A percentile compares a stretch with the other conserved stretches of the same genome.
These are phyloP conservation scores for Cantharis lateralis DNA, from an alignment of 2,888 invertebrate genomes.

Conservation along the genomic window DNA sequence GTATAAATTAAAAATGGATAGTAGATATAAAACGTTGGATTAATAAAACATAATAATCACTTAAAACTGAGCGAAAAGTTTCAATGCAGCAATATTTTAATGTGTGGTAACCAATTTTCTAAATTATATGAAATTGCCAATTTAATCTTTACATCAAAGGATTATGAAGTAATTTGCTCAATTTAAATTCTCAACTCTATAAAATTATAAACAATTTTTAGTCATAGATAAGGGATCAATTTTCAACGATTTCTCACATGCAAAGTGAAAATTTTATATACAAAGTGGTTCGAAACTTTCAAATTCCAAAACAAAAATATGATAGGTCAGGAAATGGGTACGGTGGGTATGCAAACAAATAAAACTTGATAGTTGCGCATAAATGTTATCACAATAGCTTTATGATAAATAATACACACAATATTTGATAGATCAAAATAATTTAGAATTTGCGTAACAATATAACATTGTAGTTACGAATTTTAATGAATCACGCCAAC, in stretches of 20 bases:
- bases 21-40: background rate
- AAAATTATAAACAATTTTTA: constrained; percentile 17
- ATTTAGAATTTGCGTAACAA: constrained; percentile 18
- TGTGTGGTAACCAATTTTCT: background rate
- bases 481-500: constrained; percentile 31
- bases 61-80: background rate
- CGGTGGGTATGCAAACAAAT: background rate
- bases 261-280: constrained; percentile 11
- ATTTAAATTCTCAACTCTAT: constrained; percentile 19
- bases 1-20: background rate
- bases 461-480: constrained; percentile 16
- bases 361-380: background rate
- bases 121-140: constrained; percentile 13
- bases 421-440: constrained; percentile 20
- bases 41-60: background rate
- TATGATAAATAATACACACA: constrained; percentile 1
- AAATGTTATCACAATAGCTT: background rate
- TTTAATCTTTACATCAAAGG: constrained; percentile 17
- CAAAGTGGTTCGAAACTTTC: background rate
- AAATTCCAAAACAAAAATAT: background rate
- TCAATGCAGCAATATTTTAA: background rate
- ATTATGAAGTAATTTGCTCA: constrained; percentile 19
- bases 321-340: background rate
- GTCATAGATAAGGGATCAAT: constrained; percentile 10
- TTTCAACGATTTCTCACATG: constrained; percentile 16